Base-by-base conservation (phyloP, 2,113 vertebrate species). In the Junco hyemalis region DNA sequence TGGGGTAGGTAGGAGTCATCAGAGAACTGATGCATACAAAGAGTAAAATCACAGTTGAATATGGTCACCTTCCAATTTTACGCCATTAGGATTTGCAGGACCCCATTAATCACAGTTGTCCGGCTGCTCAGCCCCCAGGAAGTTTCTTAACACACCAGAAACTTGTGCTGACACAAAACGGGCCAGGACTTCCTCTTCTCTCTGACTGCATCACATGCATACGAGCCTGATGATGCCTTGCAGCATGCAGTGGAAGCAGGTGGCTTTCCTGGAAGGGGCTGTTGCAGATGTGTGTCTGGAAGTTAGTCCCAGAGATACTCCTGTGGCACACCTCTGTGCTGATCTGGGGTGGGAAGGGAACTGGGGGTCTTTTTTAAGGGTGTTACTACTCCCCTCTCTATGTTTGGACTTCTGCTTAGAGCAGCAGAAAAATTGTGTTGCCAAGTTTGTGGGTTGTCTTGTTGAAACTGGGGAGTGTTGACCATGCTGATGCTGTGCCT, bases 131-230 rank as follows among this genome's bases (percentile, higher is more conserved):
- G 45, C 11, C n/a, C 24, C 57, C 76, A 76, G 56, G 82, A 95
- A 90, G 63, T 96, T 96, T 93, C 92, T 48, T 93, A 93, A 93
- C 14, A 3, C 26, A 31, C 14, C 59, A 83, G 76, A 87, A 81
- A 56, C 45, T 81, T 28, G n/a, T 38, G 77, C 60, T 79, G 86
- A 91, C 47, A 38, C 18, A 66, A 50, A 78, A 35, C 1, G 69
- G 50, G 47, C 66, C 40, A 88, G 79, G 25, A 59, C 90, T 96
- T 97, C 90, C 92, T 84, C 64, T 80, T 76, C 66, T 40, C n/a
- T 68, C 26, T 82, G 73, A 28, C 44, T 36, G 36, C 38, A 42
- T 42, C 65, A 11, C 33, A 40, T 59, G 54, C 2, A 7, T 61
- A 72, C 63, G 61, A 69, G 56, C 38, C 56, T 87, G 82, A 33